Evolutionary conservation across 2,113 vertebrate species (phyloP).

Genomic region (Abramis brama): DNA sequence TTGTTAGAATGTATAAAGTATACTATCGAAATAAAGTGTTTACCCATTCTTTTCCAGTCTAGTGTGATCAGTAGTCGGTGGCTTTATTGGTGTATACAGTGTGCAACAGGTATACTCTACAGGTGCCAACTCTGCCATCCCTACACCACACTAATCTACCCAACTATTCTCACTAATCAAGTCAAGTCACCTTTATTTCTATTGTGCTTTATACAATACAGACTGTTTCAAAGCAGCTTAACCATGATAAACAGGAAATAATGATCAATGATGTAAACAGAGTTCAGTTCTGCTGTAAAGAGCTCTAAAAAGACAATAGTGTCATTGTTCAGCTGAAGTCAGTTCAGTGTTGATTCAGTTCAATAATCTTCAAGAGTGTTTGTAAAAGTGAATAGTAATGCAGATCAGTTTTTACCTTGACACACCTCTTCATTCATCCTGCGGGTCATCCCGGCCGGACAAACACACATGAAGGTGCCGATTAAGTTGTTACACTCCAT

Average conservation of each 20-base stretch:
- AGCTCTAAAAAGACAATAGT: too few relatives aligned
- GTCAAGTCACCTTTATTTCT: too few relatives aligned
- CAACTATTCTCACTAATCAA: neutral
- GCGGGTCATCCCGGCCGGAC: conserved; percentile 80
- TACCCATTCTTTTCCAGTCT: neutral
- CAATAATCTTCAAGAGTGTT: neutral
- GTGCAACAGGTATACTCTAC: neutral
- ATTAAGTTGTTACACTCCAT: conserved; percentile 89
- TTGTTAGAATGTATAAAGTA: neutral
- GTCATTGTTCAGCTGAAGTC: too few relatives aligned
- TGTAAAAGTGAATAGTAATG: neutral
- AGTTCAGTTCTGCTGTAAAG: too few relatives aligned
- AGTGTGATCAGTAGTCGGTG: neutral
- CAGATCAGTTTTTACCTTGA: conserved; percentile 71
- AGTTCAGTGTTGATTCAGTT: too few relatives aligned
- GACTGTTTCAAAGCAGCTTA: too few relatives aligned
- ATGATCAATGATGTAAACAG: too few relatives aligned
- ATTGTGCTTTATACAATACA: too few relatives aligned
- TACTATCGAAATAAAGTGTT: neutral
- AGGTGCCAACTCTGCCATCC: neutral
- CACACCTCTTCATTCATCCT: conserved; percentile 82
- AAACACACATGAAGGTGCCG: conserved; percentile 87
- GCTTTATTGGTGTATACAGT: neutral
- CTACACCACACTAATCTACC: neutral
- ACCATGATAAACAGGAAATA: too few relatives aligned